Evolutionary conservation across 2,888 invertebrate species (phyloP), one percentile per base, ranked within the genome.

Genomic region (Exephanes ischioxanthus): DNA sequence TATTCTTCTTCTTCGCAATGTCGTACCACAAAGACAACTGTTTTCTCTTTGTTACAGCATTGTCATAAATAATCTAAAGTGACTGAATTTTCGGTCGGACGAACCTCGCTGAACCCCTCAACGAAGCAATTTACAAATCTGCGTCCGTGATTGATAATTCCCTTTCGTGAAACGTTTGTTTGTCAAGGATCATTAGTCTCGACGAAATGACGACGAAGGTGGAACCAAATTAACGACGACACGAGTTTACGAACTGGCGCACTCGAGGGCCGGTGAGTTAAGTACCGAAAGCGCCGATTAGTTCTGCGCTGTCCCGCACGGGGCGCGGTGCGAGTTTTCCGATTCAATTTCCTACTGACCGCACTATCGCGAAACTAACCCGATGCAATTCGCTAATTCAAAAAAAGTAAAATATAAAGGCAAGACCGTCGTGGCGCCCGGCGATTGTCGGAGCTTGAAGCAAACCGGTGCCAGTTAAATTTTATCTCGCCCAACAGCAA

Each of bases 361-460:
- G 63, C 30, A 26, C 37, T 26, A 4, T 14, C 45, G 11, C 7
- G 51, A 53, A 66, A 61, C 82, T 41, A 16, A 80, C 75, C 79
- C 76, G 67, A 80, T 63, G 82, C 45, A 68, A 85, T 82, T 80
- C 71, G 41, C 58, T 85, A 80, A 83, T 83, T 83, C 73, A 63
- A 41, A 75, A 70, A 78, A 81, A 37, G n/a, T 67, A 79, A 79
- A 85, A 75, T 33, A 33, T 16, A 16, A 48, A 48, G 2, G 3
- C 11, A 11, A 11, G 45, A 16, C 3, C 45, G 45, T 48, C 14
- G 3, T 16, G 45, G 37, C 58, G 26, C 58, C 61, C 1, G 19
- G 11, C 55, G 55, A 61, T 16, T 3, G 53, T 82, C 77, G 76
- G 41, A 70, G 68, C 63, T 48, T 14, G 19, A 66, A 61, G n/a